These are phyloP conservation scores for Corythoichthys intestinalis DNA, from an alignment of 2,113 vertebrate genomes.

Conservation along the genomic window DNA sequence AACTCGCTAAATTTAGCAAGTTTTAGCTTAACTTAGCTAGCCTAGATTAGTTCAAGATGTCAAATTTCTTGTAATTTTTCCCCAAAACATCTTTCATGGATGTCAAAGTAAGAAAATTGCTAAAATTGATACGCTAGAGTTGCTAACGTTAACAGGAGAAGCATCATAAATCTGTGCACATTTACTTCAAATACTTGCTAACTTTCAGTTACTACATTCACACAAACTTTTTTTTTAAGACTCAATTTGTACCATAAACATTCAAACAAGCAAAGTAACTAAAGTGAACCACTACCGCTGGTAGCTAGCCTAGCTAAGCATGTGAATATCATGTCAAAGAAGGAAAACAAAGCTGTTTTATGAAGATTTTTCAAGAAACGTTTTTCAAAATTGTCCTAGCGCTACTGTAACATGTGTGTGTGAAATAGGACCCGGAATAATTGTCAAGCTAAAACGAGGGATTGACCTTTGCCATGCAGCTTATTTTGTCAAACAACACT, in stretches of 20 bases:
- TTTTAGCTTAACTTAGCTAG: background rate
- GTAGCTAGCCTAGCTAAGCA: background rate
- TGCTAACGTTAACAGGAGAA: too few relatives aligned
- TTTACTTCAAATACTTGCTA: too few relatives aligned
- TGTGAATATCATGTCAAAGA: background rate
- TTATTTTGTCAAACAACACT: constrained; percentile 66
- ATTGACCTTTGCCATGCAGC: constrained; percentile 65
- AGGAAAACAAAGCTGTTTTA: background rate
- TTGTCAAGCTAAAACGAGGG: constrained; percentile 59
- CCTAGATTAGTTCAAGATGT: background rate
- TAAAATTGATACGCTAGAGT: too few relatives aligned
- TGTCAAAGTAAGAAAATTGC: too few relatives aligned
- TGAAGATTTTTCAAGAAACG: background rate
- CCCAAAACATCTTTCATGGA: too few relatives aligned
- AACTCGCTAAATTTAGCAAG: too few relatives aligned
- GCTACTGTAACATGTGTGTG: background rate
- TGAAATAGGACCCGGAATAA: constrained; percentile 68
- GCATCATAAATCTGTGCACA: too few relatives aligned
- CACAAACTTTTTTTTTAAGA: background rate
- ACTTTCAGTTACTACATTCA: too few relatives aligned
- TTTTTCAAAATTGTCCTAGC: background rate
- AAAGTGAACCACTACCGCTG: background rate
- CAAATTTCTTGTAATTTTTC: background rate
- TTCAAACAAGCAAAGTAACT: background rate
- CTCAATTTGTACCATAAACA: background rate